Conservation (phyloP, 2,888 invertebrate species). For the Eugnorisma glareosa region DNA sequence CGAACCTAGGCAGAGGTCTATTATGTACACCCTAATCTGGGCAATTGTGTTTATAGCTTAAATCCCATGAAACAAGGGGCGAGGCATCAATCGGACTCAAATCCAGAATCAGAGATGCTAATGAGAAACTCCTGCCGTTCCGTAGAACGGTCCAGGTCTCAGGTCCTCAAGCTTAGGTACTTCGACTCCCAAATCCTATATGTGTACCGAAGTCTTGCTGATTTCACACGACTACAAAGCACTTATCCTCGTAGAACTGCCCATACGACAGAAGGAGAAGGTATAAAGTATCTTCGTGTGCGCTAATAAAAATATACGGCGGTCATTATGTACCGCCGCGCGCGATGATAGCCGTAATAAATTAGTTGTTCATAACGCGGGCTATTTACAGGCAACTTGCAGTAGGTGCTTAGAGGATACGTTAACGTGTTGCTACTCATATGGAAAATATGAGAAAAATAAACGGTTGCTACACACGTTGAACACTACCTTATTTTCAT, state of each 20-base stretch:
- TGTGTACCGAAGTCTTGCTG: not conserved
- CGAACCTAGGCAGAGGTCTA: not conserved
- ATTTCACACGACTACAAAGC: not conserved
- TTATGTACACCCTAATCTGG: not conserved
- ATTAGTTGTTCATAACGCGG: slow-evolving; percentile 22
- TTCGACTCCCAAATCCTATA: not conserved
- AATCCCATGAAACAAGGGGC: not conserved
- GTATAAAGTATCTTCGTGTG: slow-evolving; percentile 2
- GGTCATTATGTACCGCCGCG: slow-evolving; percentile 14
- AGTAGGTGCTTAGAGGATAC: not conserved
- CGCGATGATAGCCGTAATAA: slow-evolving; percentile 24
- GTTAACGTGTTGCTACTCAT: not conserved
- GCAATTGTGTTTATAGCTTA: not conserved
- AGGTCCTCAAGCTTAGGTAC: not conserved
- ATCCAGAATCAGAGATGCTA: not conserved
- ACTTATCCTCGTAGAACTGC: not conserved
- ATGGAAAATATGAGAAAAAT: not conserved
- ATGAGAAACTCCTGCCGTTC: not conserved
- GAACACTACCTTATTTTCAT: not conserved
- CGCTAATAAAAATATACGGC: slow-evolving; percentile 26
- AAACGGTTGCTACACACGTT: not conserved
- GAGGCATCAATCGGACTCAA: not conserved
- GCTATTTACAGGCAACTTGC: not conserved
- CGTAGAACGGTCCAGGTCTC: too few species aligned
- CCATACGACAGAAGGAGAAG: not conserved